Percentiles rank a stretch among this genome's conserved stretches.
Evolutionary conservation across 2,888 invertebrate species (phyloP).

Genomic region (Aleiodes leptofemur): DNA sequence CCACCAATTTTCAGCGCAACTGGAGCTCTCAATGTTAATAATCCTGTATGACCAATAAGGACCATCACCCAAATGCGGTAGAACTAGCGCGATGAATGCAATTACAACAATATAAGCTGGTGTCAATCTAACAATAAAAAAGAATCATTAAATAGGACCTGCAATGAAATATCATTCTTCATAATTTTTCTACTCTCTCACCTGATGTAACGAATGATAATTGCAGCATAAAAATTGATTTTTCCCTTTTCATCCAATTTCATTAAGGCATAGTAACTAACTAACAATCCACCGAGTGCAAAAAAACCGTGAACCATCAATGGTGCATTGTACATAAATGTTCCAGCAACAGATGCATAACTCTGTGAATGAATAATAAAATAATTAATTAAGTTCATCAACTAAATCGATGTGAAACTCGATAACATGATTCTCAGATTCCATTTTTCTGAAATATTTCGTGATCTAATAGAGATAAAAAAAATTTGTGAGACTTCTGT

Average conservation of each 20-base stretch:
- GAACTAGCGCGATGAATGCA: slow-evolving; percentile 84
- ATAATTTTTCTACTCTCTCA: slow-evolving; percentile 37
- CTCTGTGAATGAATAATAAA: slow-evolving; percentile 67
- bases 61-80: slow-evolving; percentile 83
- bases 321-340: slow-evolving; percentile 81
- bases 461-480: too few relatives aligned
- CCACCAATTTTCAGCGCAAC: slow-evolving; percentile 85
- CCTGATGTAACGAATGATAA: slow-evolving; percentile 62
- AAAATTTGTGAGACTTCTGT: too few relatives aligned
- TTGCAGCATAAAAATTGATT: slow-evolving; percentile 55
- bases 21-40: slow-evolving; percentile 73
- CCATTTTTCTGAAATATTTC: too few relatives aligned
- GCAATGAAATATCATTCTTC: background rate
- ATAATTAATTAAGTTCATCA: background rate
- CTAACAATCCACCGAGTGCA: slow-evolving; percentile 81
- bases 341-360: slow-evolving; percentile 78
- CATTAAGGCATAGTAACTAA: slow-evolving; percentile 60
- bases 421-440: background rate
- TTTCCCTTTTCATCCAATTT: slow-evolving; percentile 60
- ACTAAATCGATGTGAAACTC: background rate
- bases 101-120: slow-evolving; percentile 85
- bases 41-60: slow-evolving; percentile 83
- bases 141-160: background rate
- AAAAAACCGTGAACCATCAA: slow-evolving; percentile 85
- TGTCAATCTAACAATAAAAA: slow-evolving; percentile 79